Conservation (phyloP, 2,888 invertebrate species). For the Folsomia manolachei region DNA sequence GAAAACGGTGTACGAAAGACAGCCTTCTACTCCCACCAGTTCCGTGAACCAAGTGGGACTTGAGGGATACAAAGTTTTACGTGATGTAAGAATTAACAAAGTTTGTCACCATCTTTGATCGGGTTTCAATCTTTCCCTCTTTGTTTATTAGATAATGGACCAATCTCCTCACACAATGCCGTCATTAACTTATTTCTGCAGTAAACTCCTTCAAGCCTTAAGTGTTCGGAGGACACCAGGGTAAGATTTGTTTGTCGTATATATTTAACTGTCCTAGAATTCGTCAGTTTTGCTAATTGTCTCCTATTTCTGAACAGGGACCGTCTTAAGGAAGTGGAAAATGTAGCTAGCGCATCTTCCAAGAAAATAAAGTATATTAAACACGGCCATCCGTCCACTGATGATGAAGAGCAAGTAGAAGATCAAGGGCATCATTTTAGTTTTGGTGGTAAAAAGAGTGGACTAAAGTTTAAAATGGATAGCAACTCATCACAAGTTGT, state of each 20-base stretch:
- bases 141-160: conserved; percentile 42
- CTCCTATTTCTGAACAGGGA: conserved; percentile 16
- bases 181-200: conserved; percentile 41
- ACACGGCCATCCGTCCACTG: not conserved
- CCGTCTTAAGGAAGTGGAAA: conserved; percentile 28
- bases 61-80: conserved; percentile 21
- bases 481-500: no score
- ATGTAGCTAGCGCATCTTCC: conserved; percentile 11
- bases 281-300: not conserved
- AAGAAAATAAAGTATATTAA: no score
- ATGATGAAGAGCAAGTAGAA: not conserved
- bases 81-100: conserved; percentile 32
- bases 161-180: conserved; percentile 49
- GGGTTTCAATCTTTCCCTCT: no score
- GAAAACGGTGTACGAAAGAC: conserved; percentile 27
- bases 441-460: not conserved
- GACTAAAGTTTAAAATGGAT: no score
- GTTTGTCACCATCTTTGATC: no score
- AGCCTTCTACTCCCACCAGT: not conserved
- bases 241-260: not conserved
- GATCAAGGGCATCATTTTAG: not conserved
- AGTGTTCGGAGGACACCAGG: conserved; percentile 16
- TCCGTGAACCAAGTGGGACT: not conserved
- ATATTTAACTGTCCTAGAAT: not conserved
- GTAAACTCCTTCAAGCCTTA: conserved; percentile 33